Percentiles rank a stretch among this genome's conserved stretches.
These are phyloP conservation scores for Megalops cyprinoides DNA, from an alignment of 2,797 vertebrate species.

Conservation along the genomic window DNA sequence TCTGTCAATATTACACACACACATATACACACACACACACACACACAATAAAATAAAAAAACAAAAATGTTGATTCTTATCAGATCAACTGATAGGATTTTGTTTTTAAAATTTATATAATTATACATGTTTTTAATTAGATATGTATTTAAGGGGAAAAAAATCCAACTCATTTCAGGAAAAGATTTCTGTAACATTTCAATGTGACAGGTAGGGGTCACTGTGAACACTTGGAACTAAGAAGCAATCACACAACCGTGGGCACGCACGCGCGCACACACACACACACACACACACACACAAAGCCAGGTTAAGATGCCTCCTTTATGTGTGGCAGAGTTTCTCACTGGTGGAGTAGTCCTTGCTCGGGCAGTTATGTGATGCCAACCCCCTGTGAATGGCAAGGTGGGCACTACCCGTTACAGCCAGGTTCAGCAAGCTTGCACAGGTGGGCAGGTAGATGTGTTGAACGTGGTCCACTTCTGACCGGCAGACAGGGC, in stretches of 20 bases:
- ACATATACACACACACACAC: neutral
- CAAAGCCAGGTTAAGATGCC: conserved; percentile 33
- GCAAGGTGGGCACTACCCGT: conserved; percentile 57
- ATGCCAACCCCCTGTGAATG: conserved; percentile 64
- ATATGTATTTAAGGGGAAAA: conserved; percentile 24
- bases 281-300: neutral
- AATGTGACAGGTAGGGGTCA: conserved; percentile 16
- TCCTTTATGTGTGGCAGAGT: conserved; percentile 69
- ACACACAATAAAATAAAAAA: conserved; percentile 6
- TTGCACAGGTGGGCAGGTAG: conserved; percentile 95
- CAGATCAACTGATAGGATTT: conserved; percentile 33
- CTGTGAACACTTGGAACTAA: conserved; percentile 33
- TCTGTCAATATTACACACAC: conserved; percentile 38
- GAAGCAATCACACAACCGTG: neutral
- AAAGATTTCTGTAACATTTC: neutral
- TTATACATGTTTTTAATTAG: neutral
- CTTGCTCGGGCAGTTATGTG: conserved; percentile 69
- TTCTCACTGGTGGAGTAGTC: conserved; percentile 69
- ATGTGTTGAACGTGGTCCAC: conserved; percentile 95
- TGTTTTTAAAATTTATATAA: neutral
- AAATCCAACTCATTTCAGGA: conserved; percentile 5
- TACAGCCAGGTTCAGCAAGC: conserved; percentile 88
- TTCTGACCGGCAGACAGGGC: conserved; percentile 90
- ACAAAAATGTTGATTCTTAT: conserved; percentile 5
- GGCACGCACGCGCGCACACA: neutral